Base-by-base conservation (phyloP, 2,113 vertebrate species). In the Cochlearius cochlearius region DNA sequence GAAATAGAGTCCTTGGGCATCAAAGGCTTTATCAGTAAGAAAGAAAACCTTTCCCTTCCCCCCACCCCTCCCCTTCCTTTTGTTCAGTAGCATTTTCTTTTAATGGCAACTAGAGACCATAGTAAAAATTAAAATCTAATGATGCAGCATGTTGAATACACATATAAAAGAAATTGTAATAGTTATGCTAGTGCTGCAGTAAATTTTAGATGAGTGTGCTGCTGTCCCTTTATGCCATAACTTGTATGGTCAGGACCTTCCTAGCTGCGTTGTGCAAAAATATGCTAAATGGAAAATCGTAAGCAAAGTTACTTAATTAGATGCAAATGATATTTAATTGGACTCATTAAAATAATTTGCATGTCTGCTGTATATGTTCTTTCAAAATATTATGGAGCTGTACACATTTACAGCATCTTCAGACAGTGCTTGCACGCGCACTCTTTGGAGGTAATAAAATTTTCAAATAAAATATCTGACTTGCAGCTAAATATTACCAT, bases 21-120 rank as follows among this genome's bases (percentile, higher is more conserved):
- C 98, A 99, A 99, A 98, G 99, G 99, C 96, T 99, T 99, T 96
- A 99, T 99, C 97, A 99, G 99, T 99, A 98, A 99, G 99, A 77
- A 86, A 74, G 8, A 55, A 76, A 83, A 47, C 10, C 2, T 27
- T 29, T n/a, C 9, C 15, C 43, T 50, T 13, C 52, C 12, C 30
- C 38, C 12, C 2, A 8, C 5, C 5, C 9, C 1, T 2, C 18
- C 11, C 3, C 11, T 68, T 50, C 18, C 12, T 74, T 81, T 45
- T 72, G 5, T 87, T 86, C 20, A 68, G 10, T 56, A 62, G 9
- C 18, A 11, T 76, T 79, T 93, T 78, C 16, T 39, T 88, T 86
- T 34, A 71, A 27, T 14, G 5, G 49, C 38, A 95, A 23, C 36
- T 50, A 27, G 30, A 86, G 26, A 49, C 41, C 11, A 2, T 52